Conservation (phyloP, 2,113 vertebrate genomes). For the Microtus pennsylvanicus region DNA sequence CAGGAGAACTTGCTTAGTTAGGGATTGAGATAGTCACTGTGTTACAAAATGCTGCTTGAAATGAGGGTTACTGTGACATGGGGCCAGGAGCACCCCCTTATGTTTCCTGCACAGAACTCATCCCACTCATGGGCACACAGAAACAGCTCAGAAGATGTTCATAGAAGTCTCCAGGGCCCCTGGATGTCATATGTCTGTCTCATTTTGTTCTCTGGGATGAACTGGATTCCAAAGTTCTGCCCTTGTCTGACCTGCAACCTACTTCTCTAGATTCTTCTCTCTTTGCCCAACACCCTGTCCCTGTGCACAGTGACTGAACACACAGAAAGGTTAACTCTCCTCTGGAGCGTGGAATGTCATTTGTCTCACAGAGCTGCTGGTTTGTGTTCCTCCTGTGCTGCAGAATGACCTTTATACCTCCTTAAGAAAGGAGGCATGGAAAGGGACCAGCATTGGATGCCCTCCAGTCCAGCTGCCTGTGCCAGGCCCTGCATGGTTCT, state of each 20-base stretch:
- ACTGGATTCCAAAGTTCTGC: background rate
- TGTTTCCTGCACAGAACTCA: background rate
- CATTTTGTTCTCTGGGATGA: background rate
- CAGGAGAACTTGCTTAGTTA: background rate
- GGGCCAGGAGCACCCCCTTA: background rate
- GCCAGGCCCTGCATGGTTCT: background rate
- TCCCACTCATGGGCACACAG: background rate
- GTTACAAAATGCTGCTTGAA: background rate
- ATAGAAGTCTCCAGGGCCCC: background rate
- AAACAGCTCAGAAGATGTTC: background rate
- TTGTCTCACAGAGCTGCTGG: no score
- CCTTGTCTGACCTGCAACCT: background rate
- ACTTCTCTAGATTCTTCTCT: background rate
- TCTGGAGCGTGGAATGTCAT: background rate
- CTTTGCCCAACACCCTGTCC: background rate
- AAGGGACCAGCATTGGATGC: accelerated
- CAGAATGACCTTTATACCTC: background rate
- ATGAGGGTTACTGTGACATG: background rate
- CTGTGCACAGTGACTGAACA: background rate
- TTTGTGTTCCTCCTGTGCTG: background rate
- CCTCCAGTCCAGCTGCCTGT: accelerated
- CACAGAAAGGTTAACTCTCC: background rate
- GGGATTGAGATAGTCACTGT: background rate
- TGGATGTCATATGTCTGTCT: background rate
- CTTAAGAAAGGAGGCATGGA: background rate